These are phyloP conservation scores for Thalassarche chlororhynchos DNA, from an alignment of 2,113 vertebrate species.

Conservation along the genomic window DNA sequence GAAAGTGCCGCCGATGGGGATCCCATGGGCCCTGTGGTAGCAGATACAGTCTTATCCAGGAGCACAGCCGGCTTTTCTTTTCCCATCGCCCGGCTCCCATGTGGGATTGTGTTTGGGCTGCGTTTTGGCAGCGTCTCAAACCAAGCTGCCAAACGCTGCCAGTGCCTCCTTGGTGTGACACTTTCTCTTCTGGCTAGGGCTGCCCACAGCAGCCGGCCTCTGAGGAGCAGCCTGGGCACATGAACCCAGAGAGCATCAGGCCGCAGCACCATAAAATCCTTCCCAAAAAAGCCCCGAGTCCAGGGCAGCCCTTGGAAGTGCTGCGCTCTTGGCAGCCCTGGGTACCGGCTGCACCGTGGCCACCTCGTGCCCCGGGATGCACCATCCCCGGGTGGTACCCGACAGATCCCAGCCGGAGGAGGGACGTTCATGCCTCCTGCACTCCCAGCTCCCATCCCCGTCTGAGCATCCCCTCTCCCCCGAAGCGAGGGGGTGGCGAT, in stretches of 20 bases:
- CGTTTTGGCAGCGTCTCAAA: not conserved
- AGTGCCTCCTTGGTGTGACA: not conserved
- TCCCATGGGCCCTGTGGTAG: not conserved
- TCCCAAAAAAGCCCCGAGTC: rapidly evolving
- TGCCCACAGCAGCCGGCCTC: not conserved
- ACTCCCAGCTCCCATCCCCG: not conserved
- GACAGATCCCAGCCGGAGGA: rapidly evolving
- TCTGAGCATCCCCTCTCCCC: not conserved
- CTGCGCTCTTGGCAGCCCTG: rapidly evolving
- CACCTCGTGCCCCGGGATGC: rapidly evolving
- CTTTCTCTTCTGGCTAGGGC: not conserved
- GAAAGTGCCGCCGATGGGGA: not conserved
- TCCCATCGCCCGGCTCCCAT: not conserved
- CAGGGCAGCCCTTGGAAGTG: rapidly evolving
- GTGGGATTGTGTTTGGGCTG: not conserved
- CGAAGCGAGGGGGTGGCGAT: not conserved
- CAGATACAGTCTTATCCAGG: not conserved
- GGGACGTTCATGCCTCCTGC: not conserved
- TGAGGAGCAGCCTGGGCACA: rapidly evolving
- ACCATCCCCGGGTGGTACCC: not conserved
- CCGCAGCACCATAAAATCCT: not conserved
- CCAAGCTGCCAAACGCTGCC: not conserved
- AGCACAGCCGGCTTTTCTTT: not conserved
- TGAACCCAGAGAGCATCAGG: not conserved
- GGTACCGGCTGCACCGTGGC: rapidly evolving